Base-by-base conservation (phyloP, 2,113 vertebrate species). In the Dryoscopus gambensis region DNA sequence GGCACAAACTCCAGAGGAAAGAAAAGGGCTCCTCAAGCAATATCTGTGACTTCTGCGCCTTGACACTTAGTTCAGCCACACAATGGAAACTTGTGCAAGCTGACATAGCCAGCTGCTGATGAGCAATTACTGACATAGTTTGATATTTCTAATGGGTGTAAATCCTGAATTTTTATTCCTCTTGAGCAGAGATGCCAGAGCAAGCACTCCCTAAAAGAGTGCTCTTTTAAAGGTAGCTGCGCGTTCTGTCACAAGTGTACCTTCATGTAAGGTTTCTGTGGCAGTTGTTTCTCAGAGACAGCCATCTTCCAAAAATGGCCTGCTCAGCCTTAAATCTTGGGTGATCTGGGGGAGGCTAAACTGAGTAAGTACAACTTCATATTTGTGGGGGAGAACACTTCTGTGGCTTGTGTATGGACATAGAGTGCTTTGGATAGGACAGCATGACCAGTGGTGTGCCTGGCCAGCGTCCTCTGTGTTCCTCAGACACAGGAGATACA, bases 131-230 rank as follows among this genome's bases (percentile, higher is more conserved):
- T 87, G 94, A 84, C 39, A 15, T 47, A 22, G 35, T 28, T 95
- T 95, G 64, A 25, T 69, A 90, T 77, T 90, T 86, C 39, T 84
- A 15, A 78, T 84, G 92, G 52, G 52, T 87, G n/a, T 93, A 75
- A 78, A 76, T 64, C 37, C 17, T 73, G 46, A 50, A 23, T 70
- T 44, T n/a, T 85, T 91, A 37, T 40, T 78, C 35, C 19, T 71
- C 53, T 78, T 37, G 49, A 89, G 68, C 68, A 37, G 90, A 65
- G 55, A 42, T 1, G 5, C 60, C 64, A 75, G 80, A 90, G 60
- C 76, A 70, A 90, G 56, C 15, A 7, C n/a, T 74, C 9, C 37
- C 37, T 84, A 8, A 25, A 79, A 69, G 33, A 20, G 4, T 40
- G 9, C 27, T 74, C 60, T 56, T 77, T 68, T 60, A 44, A 37